Evolutionary conservation across 2,888 invertebrate genomes (phyloP).

Genomic region (Heliconius cydno): DNA sequence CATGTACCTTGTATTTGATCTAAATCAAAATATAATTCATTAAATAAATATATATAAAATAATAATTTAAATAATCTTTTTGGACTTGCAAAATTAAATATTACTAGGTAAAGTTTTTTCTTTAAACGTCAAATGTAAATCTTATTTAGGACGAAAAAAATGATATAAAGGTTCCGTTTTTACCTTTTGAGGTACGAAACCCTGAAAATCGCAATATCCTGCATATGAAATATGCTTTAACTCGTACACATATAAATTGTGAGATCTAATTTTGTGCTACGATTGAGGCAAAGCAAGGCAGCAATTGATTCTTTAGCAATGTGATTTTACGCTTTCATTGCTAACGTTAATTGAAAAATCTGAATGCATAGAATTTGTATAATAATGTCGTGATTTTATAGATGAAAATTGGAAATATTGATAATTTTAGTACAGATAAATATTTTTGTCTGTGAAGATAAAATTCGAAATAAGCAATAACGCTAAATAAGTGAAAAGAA

Average conservation of each 20-base stretch:
- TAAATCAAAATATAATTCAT: not conserved
- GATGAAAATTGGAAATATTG: too few species aligned
- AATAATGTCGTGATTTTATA: too few species aligned
- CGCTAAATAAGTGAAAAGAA: too few species aligned
- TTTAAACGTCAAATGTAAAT: slow-evolving; percentile 9
- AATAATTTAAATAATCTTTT: not conserved
- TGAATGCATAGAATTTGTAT: too few species aligned
- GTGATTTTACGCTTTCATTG: not conserved
- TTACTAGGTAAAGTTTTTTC: not conserved
- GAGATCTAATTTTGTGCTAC: slow-evolving; percentile 12
- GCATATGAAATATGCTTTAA: not conserved
- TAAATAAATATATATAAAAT: not conserved
- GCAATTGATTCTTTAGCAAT: not conserved
- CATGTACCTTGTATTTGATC: too few species aligned
- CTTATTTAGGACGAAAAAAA: not conserved
- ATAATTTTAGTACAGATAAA: too few species aligned
- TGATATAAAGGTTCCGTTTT: not conserved
- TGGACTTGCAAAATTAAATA: not conserved
- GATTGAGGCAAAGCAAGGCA: too few species aligned
- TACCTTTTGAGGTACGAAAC: too few species aligned
- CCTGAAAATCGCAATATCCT: not conserved
- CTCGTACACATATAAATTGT: not conserved
- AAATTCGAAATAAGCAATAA: too few species aligned
- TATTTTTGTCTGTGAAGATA: too few species aligned
- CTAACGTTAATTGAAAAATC: too few species aligned